These are phyloP conservation scores for Brachystomella parvula DNA, from an alignment of 1,140 invertebrate species.

Conservation along the genomic window DNA sequence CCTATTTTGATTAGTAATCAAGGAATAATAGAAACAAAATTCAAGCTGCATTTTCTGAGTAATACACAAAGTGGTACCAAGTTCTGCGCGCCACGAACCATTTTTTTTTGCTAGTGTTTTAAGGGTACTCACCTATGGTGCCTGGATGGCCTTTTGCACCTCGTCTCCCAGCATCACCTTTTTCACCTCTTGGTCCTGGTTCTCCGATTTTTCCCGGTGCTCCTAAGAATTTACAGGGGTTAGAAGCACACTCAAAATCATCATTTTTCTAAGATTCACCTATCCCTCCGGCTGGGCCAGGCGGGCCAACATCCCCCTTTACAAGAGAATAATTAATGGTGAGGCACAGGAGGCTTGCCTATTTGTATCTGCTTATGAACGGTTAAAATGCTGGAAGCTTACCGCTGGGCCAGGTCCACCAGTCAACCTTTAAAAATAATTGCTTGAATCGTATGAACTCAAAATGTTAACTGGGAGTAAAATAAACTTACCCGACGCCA, in stretches of 20 bases:
- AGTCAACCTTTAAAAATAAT: slow-evolving; percentile 1
- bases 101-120: too few species aligned
- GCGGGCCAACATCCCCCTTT: slow-evolving; percentile 61
- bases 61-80: too few species aligned
- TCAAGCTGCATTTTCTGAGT: too few species aligned
- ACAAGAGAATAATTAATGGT: slow-evolving; percentile 13
- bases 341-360: not conserved
- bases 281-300: slow-evolving; percentile 51
- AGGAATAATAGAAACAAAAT: too few species aligned
- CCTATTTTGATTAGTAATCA: too few species aligned
- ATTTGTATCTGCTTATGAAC: not conserved
- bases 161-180: slow-evolving; percentile 54
- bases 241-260: not conserved
- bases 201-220: slow-evolving; percentile 54
- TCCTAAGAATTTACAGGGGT: slow-evolving; percentile 36
- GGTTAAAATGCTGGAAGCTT: slow-evolving; percentile 6
- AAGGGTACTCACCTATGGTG: slow-evolving; percentile 51
- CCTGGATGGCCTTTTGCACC: slow-evolving; percentile 49
- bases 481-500: not conserved
- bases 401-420: slow-evolving; percentile 30
- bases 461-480: not conserved
- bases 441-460: not conserved
- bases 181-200: slow-evolving; percentile 53
- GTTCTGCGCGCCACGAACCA: too few species aligned
- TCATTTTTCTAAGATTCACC: not conserved